Evolutionary conservation across 2,797 vertebrate genomes (phyloP).

Genomic region (Chaunax sp.): DNA sequence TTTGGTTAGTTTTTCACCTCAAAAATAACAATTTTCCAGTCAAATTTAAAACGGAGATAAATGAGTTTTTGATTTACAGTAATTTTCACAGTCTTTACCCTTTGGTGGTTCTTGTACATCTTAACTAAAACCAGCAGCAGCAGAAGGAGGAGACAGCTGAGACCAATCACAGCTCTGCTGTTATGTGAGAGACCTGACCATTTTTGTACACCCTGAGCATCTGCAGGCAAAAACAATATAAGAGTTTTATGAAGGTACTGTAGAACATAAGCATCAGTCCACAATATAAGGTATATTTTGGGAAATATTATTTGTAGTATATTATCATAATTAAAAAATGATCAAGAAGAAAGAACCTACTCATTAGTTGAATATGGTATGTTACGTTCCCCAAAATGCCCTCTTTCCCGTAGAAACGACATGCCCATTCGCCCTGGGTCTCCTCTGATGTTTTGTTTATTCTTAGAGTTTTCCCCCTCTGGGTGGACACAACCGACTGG

Average conservation of each 20-base stretch:
- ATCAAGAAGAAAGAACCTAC: slow-evolving; percentile 60
- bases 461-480: slow-evolving; percentile 47
- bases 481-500: slow-evolving; percentile 28
- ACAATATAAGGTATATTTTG: not conserved
- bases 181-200: slow-evolving; percentile 34
- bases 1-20: not conserved
- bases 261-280: not conserved
- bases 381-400: slow-evolving; percentile 80
- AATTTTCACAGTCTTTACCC: slow-evolving; percentile 73
- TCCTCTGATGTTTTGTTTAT: slow-evolving; percentile 44
- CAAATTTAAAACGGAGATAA: not conserved
- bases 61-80: too few species aligned
- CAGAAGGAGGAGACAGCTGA: slow-evolving; percentile 72
- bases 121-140: slow-evolving; percentile 76
- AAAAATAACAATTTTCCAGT: not conserved
- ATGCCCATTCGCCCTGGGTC: slow-evolving; percentile 67
- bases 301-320: not conserved
- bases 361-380: slow-evolving; percentile 56
- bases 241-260: not conserved
- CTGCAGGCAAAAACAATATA: slow-evolving; percentile 52
- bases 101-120: slow-evolving; percentile 80
- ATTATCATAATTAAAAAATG: slow-evolving; percentile 3
- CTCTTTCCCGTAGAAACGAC: slow-evolving; percentile 70
- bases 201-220: slow-evolving; percentile 48
- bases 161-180: slow-evolving; percentile 40